Evolutionary conservation across 2,113 vertebrate genomes (phyloP).

Genomic region (Chaetops frenatus): DNA sequence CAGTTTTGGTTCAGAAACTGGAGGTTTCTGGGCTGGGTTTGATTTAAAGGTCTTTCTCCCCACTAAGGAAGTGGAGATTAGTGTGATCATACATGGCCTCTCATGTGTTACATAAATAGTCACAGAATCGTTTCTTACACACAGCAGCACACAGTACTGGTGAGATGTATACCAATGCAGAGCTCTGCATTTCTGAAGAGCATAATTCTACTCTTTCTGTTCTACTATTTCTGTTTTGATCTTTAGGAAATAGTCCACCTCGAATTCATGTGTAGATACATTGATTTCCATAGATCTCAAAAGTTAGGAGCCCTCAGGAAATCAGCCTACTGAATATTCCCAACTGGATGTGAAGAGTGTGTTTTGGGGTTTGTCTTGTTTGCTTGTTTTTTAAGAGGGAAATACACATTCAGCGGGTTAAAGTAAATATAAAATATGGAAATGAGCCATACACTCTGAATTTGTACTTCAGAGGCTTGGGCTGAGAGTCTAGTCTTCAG

Average conservation of each 20-base stretch:
- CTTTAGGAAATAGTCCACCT: not conserved
- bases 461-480: not conserved
- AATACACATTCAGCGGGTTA: not conserved
- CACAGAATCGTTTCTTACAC: not conserved
- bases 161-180: not conserved
- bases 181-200: not conserved
- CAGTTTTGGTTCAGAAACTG: not conserved
- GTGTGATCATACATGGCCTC: not conserved
- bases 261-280: not conserved
- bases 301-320: not conserved
- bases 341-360: not conserved
- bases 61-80: not conserved
- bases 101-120: not conserved
- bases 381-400: not conserved
- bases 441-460: not conserved
- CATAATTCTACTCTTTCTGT: not conserved
- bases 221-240: not conserved
- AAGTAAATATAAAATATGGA: not conserved
- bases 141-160: not conserved
- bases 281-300: not conserved
- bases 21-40: not conserved
- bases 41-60: not conserved
- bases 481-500: not conserved
- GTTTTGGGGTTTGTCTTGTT: not conserved
- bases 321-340: not conserved